phyloP scores from a whole-genome alignment of 23 tunicate genomes.

The Ciona savignyi region DNA sequence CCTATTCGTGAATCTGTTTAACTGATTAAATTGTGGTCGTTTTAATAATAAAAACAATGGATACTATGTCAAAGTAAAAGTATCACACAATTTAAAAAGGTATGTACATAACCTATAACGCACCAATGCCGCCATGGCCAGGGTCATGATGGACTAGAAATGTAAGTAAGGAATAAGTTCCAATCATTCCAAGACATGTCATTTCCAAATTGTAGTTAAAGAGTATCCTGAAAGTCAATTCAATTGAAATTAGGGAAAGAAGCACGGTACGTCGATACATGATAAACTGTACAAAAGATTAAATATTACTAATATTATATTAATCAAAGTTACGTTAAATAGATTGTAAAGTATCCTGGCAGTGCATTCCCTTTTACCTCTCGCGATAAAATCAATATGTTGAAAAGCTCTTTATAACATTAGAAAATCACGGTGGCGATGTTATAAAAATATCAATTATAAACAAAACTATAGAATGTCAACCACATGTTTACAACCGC shows the following conservation, averaged over 20 bases:
- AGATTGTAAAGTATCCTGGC: background rate
- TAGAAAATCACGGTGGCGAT: too few species aligned
- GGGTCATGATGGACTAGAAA: constrained; percentile 71
- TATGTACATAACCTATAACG: too few species aligned
- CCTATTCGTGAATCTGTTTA: too few species aligned
- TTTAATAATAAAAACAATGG: too few species aligned
- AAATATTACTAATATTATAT: too few species aligned
- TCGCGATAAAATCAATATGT: too few species aligned
- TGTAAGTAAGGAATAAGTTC: constrained; percentile 28
- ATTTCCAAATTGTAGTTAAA: constrained; percentile 25
- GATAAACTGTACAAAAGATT: background rate
- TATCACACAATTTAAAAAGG: background rate
- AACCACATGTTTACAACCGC: too few species aligned
- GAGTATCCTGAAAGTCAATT: constrained; percentile 31
- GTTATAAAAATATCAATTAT: too few species aligned
- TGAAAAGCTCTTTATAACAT: too few species aligned
- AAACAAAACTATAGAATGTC: too few species aligned
- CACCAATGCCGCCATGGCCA: constrained; percentile 82
- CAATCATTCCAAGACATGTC: constrained; percentile 55
- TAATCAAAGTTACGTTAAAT: background rate
- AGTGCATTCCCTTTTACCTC: too few species aligned
- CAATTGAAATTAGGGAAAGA: background rate
- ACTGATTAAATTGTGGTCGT: too few species aligned
- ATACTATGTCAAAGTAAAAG: background rate
- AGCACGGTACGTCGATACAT: background rate